These are phyloP conservation scores for Heliconius ismenius DNA, from an alignment of 2,888 invertebrate genomes.

Conservation along the genomic window DNA sequence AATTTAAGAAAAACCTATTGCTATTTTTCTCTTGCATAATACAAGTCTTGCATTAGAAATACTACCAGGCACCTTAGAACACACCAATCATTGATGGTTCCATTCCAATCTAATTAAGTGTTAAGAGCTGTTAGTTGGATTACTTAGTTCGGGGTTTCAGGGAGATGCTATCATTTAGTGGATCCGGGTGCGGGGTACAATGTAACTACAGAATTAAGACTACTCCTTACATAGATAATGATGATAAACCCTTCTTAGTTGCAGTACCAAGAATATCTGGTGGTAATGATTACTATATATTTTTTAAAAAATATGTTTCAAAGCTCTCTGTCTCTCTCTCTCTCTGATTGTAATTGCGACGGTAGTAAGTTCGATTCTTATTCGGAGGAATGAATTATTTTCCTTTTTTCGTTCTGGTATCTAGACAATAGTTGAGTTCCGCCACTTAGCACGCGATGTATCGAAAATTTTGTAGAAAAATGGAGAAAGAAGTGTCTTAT, in stretches of 20 bases:
- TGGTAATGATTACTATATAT: background rate
- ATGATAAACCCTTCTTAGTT: background rate
- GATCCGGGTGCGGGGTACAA: background rate
- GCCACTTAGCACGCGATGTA: too few relatives aligned
- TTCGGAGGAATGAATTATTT: too few relatives aligned
- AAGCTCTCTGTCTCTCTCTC: too few relatives aligned
- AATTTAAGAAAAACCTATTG: too few relatives aligned
- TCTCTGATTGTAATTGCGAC: background rate
- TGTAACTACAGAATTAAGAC: background rate
- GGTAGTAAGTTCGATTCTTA: background rate
- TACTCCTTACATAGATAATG: background rate
- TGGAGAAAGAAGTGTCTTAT: too few relatives aligned
- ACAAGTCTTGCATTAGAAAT: background rate
- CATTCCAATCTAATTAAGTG: background rate
- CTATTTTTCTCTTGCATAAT: too few relatives aligned
- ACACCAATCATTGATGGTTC: constrained; percentile 1
- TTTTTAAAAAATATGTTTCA: background rate
- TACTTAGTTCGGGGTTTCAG: constrained; percentile 11
- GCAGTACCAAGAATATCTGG: background rate
- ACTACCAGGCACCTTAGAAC: background rate
- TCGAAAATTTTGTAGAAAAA: too few relatives aligned
- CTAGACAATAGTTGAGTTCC: too few relatives aligned
- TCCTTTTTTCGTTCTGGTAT: too few relatives aligned
- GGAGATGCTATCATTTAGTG: constrained; percentile 8
- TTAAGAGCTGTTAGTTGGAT: constrained; percentile 11